phyloP scores from a whole-genome alignment of 1,140 invertebrate genomes.

The Drosophila saltans region DNA sequence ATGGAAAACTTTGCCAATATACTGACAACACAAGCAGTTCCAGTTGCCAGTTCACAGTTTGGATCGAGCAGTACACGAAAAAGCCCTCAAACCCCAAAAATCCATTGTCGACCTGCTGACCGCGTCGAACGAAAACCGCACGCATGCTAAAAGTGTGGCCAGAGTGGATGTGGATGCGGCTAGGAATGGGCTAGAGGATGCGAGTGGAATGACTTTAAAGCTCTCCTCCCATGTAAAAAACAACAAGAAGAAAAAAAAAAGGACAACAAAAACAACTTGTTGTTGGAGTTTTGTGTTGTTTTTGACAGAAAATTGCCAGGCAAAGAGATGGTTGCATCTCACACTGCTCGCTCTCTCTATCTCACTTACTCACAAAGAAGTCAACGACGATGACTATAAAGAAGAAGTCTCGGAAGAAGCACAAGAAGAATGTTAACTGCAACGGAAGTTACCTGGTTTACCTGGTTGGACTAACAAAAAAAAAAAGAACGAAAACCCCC shows the following conservation, averaged over 20 bases:
- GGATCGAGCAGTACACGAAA: conserved; percentile 5
- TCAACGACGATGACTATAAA: conserved; percentile 10
- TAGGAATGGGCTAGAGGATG: background rate
- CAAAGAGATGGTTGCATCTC: conserved; percentile 36
- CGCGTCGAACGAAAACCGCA: conserved; percentile 55
- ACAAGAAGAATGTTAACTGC: conserved; percentile 53
- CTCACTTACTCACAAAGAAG: background rate
- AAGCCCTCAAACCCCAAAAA: conserved; percentile 22
- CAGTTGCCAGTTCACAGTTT: conserved; percentile 48
- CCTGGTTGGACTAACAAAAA: background rate
- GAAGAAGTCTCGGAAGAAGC: conserved; percentile 22
- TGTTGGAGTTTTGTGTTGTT: conserved; percentile 54
- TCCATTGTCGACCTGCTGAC: conserved; percentile 61
- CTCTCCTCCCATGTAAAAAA: background rate
- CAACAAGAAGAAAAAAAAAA: background rate
- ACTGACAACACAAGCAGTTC: conserved; percentile 45
- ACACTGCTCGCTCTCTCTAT: background rate
- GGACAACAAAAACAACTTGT: conserved; percentile 48
- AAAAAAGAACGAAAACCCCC: background rate
- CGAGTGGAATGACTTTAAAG: conserved; percentile 46
- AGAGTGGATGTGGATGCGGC: conserved; percentile 18
- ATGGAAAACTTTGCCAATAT: conserved; percentile 74
- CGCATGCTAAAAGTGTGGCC: conserved; percentile 73
- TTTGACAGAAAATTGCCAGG: conserved; percentile 67
- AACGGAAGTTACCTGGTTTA: conserved; percentile 38